These are phyloP conservation scores for Parnassius orleans DNA, from an alignment of 2,888 invertebrate genomes.

Conservation along the genomic window DNA sequence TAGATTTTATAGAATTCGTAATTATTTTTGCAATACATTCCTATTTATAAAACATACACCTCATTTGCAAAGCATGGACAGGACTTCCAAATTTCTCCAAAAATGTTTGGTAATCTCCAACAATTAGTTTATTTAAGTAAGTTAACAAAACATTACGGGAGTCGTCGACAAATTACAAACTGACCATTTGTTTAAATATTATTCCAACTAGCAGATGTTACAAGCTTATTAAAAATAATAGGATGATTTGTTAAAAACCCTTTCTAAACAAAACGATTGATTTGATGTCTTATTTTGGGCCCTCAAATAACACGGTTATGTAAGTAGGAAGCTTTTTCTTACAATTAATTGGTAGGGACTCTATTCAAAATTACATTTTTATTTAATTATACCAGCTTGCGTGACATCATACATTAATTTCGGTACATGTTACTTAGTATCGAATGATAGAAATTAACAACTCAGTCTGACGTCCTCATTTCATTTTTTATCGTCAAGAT, in stretches of 20 bases:
- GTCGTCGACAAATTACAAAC: neutral
- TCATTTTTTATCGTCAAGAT: conserved; percentile 58
- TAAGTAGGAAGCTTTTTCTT: conserved; percentile 41
- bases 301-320: conserved; percentile 63
- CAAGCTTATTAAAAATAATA: conserved; percentile 68
- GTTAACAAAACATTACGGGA: no score
- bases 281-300: conserved; percentile 66
- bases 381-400: conserved; percentile 49
- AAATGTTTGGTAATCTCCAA: no score
- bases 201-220: conserved; percentile 54
- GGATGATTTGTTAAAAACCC: conserved; percentile 64
- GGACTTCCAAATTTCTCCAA: no score
- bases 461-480: conserved; percentile 41
- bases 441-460: conserved; percentile 63
- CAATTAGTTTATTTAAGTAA: no score
- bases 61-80: no score
- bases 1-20: no score
- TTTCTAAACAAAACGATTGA: conserved; percentile 62
- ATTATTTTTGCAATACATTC: no score
- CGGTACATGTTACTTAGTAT: conserved; percentile 43
- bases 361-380: conserved; percentile 39
- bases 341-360: conserved; percentile 54
- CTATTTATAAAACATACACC: no score
- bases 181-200: conserved; percentile 7
- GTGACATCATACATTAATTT: conserved; percentile 65